Percentiles rank a stretch among this genome's conserved stretches.
Evolutionary conservation across 2,797 vertebrate species (phyloP).

Genomic region (Echeneis naucrates): DNA sequence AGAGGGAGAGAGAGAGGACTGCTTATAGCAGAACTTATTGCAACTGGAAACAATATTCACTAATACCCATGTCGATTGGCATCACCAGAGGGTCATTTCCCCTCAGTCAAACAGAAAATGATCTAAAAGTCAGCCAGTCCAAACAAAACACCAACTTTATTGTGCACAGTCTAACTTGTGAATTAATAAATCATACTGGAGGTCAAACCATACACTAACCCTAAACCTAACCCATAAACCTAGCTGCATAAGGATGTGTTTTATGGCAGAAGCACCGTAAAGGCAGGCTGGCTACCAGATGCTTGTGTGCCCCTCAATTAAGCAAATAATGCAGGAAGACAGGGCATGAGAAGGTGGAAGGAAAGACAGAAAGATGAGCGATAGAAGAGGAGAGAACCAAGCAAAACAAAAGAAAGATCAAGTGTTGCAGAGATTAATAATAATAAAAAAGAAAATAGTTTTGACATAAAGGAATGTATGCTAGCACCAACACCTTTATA

Average conservation of each 20-base stretch:
- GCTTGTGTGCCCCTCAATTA: conserved; percentile 78
- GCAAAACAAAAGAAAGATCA: neutral
- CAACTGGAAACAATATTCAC: neutral
- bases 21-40: no score
- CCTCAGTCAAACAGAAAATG: neutral
- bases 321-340: conserved; percentile 55
- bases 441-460: neutral
- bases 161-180: conserved; percentile 12
- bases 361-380: conserved; percentile 18
- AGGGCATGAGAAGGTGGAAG: conserved; percentile 15
- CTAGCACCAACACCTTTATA: neutral
- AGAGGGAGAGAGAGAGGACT: no score
- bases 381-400: conserved; percentile 17
- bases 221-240: no score
- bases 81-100: neutral
- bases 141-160: conserved; percentile 2
- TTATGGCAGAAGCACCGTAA: conserved; percentile 55
- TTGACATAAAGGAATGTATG: neutral
- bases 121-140: neutral
- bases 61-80: neutral
- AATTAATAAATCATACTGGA: conserved; percentile 18
- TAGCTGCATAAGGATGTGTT: conserved; percentile 52
- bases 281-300: conserved; percentile 80
- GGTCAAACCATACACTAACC: conserved; percentile 50
- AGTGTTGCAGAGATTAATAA: neutral